Base-by-base conservation (phyloP, 2,797 vertebrate genomes). In the Echeneis naucrates region DNA sequence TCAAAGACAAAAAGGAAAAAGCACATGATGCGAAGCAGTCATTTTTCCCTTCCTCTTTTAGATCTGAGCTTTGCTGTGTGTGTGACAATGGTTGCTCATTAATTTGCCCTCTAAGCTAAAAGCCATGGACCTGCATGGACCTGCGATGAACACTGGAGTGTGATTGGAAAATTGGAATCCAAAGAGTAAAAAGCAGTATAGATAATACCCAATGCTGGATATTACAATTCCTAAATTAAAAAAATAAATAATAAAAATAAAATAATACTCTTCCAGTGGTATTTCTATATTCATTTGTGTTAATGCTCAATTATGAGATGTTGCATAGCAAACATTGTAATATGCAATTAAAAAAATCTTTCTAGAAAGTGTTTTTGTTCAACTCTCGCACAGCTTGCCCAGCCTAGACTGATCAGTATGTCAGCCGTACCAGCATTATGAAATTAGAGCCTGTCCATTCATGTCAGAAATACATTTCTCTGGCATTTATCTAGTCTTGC, bases 11-110 rank as follows among this genome's bases (percentile, higher is more conserved):
- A 55, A 69, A n/a, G 17, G n/a, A 53, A 57, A 63, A 3, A 66
- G 47, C 50, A 61, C 57, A 19, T 68, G 53, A 69, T 42, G 21
- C 19, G n/a, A 80, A 64, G 64, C 19, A 56, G 53, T 56, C 30
- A 42, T 63, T 69, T 60, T 69, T n/a, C 80, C 52, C 63, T 82
- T 87, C 81, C 84, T 75, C 63, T 85, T 83, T 62, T 67, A 17
- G 8, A n/a, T 48, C 23, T 62, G 10, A 17, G 8, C 9, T 52
- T 12, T 76, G 59, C 51, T 19, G 33, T 4, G 37, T 70, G 40
- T 13, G 1, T 56, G 59, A 58, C 54, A 51, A 62, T 30, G 26
- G 3, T 50, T 2, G 2, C 47, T 53, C 48, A 30, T 61, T 47
- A 40, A 55, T 70, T 38, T 57, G 69, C 52, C 33, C 19, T 13